These are phyloP conservation scores for Octodon degus DNA, from an alignment of 2,113 vertebrate species.

Conservation along the genomic window DNA sequence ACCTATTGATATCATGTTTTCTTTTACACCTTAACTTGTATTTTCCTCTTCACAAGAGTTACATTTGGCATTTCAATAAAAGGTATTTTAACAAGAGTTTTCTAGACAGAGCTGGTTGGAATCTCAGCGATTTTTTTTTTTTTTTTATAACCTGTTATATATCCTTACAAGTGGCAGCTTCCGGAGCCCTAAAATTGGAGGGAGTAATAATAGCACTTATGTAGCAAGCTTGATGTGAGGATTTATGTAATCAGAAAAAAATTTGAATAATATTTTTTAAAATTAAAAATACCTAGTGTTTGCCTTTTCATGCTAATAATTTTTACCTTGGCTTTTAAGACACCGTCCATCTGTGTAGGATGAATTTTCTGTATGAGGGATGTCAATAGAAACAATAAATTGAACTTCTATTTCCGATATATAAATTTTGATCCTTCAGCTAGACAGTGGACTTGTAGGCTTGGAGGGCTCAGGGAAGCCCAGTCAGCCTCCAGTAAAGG, in stretches of 20 bases:
- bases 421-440: neutral
- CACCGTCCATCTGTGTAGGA: neutral
- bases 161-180: neutral
- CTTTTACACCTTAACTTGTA: neutral
- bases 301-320: neutral
- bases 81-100: constrained; percentile 6
- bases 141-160: neutral
- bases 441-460: neutral
- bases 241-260: neutral
- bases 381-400: neutral
- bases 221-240: no score
- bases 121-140: neutral
- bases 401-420: neutral
- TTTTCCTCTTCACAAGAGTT: constrained; percentile 12
- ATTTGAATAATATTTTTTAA: constrained; percentile 25
- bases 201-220: neutral
- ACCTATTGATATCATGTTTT: neutral
- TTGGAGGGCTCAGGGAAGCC: neutral
- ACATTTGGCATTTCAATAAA: neutral
- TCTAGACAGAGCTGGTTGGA: neutral
- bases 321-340: neutral
- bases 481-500: neutral
- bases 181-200: neutral
- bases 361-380: neutral
- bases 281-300: neutral